A percentile compares a stretch with the other conserved stretches of the same genome.
These are phyloP conservation scores for Tiliqua scincoides DNA, from an alignment of 2,113 vertebrate species.

Conservation along the genomic window DNA sequence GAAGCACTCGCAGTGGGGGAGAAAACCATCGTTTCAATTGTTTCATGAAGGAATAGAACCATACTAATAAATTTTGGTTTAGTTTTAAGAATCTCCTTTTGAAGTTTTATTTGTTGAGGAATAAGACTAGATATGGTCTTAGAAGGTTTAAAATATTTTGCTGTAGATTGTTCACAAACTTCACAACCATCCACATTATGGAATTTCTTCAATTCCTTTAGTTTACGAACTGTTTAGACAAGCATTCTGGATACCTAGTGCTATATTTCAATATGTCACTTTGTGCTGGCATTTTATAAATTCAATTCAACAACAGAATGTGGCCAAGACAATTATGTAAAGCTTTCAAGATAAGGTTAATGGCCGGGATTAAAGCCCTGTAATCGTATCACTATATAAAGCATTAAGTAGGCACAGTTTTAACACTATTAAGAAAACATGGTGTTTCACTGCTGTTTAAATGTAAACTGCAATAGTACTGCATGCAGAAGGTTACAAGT, in stretches of 20 bases:
- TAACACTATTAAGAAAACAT: conserved; percentile 19
- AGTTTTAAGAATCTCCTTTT: neutral
- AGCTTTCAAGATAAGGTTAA: fast-evolving
- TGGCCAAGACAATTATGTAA: fast-evolving
- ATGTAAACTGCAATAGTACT: neutral
- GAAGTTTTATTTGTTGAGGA: neutral
- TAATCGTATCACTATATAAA: neutral
- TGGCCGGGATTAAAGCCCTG: fast-evolving
- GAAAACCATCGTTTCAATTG: neutral
- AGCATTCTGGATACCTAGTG: neutral
- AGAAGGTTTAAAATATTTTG: neutral
- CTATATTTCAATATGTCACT: neutral
- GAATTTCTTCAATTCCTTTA: neutral
- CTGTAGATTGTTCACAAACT: neutral
- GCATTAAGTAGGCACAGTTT: neutral
- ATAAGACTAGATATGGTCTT: neutral
- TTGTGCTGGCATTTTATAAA: neutral
- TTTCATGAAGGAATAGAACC: neutral
- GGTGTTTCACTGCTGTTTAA: neutral
- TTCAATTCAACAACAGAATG: conserved; percentile 4
- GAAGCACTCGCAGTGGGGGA: neutral
- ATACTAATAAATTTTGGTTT: neutral
- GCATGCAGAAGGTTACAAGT: neutral
- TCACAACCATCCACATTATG: neutral
- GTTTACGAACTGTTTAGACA: neutral